Evolutionary conservation across 2,113 vertebrate genomes (phyloP), one percentile per base, ranked within the genome.

Genomic region (Benitochromis conjunctus): DNA sequence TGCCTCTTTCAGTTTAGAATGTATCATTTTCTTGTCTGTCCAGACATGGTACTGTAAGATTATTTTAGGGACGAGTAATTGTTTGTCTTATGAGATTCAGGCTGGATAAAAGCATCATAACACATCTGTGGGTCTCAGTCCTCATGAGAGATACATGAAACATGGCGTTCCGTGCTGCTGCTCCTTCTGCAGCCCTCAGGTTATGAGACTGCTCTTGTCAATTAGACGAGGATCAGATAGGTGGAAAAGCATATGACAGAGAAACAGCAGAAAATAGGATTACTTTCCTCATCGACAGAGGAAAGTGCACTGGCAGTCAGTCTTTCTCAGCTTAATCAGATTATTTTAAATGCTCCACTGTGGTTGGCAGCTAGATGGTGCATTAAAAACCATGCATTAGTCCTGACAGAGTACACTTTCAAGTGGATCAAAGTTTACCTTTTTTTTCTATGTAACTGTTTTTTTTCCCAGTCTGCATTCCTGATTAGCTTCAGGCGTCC

Each of bases 181-280:
- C 43, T 55, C 21, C 71, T 55, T 69, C 34, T 26, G 57, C 8
- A 86, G 64, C 77, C 79, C 29, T 3, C 31, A 56, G 79, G 76
- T 84, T 79, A 57, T 9, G 34, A 71, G 36, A 64, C 77, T 82
- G 81, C 81, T 76, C 88, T 53, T 83, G 84, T 89, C 90, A 88
- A 81, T 95, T 92, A 92, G 74, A 24, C 26, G 79, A 58, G 64
- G 85, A 94, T 93, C 79, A 92, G 91, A 93, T 92, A 91, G 53
- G 82, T 88, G 82, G 71, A 64, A 51, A 84, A 91, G 77, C 81
- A 43, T 88, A 83, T 90, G 91, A 91, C 82, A 88, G 86, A 58
- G 81, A 93, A 94, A 90, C 77, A 77, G 92, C 85, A 89, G 93
- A 93, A 94, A 94, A 95, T 90, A 82, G 84, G 92, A 95, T 94